These are phyloP conservation scores for Andrena dorsata DNA, from an alignment of 2,888 invertebrate species.

Conservation along the genomic window DNA sequence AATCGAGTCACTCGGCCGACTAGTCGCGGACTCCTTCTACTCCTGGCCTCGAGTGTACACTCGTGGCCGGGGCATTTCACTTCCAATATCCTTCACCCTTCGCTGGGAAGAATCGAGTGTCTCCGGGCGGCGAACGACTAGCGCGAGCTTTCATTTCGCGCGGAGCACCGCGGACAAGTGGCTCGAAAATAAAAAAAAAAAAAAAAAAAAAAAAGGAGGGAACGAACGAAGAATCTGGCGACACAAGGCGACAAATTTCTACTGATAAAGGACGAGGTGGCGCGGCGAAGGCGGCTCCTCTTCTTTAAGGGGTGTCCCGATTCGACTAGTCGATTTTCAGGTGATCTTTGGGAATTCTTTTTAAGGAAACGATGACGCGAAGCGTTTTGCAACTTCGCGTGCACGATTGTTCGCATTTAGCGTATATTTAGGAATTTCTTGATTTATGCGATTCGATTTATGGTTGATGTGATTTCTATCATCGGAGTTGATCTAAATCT, in stretches of 20 bases:
- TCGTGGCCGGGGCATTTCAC: slow-evolving; percentile 50
- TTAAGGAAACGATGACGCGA: too few species aligned
- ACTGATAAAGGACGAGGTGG: neutral
- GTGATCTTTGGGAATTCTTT: too few species aligned
- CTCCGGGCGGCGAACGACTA: slow-evolving; percentile 44
- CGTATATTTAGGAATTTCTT: too few species aligned
- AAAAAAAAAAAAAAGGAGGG: neutral
- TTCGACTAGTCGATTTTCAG: too few species aligned
- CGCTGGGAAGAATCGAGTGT: slow-evolving; percentile 54
- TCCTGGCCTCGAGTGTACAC: slow-evolving; percentile 54
- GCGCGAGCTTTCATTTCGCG: slow-evolving; percentile 58
- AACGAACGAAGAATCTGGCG: neutral
- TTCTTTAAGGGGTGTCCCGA: neutral
- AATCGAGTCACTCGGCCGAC: slow-evolving; percentile 78
- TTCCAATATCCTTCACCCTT: slow-evolving; percentile 63
- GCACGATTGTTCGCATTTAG: too few species aligned
- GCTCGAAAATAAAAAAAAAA: slow-evolving; percentile 38
- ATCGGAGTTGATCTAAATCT: too few species aligned
- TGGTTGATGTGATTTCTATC: too few species aligned
- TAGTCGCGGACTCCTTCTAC: slow-evolving; percentile 53
- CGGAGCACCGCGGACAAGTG: slow-evolving; percentile 42
- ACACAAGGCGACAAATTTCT: slow-evolving; percentile 13
- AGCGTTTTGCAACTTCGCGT: too few species aligned
- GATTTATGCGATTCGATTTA: too few species aligned
- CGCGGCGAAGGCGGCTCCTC: neutral